phyloP scores from a whole-genome alignment of 2,797 vertebrate species.

The Thunnus albacares region DNA sequence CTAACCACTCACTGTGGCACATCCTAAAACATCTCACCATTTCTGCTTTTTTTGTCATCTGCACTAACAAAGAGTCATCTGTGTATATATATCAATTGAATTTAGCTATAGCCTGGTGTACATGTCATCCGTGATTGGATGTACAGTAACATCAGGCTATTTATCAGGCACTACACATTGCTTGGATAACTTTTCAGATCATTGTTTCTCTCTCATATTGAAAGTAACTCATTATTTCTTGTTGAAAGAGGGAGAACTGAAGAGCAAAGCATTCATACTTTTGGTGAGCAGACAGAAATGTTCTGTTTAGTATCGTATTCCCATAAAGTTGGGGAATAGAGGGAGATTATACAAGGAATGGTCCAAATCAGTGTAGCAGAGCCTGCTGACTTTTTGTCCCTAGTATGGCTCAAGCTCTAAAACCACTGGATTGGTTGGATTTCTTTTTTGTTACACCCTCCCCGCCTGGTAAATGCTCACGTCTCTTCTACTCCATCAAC shows the following conservation, averaged over 20 bases:
- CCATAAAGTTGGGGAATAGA: not conserved
- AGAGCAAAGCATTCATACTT: not conserved
- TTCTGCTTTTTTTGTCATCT: conserved; percentile 14
- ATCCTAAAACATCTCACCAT: conserved; percentile 21
- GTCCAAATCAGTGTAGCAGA: conserved; percentile 1
- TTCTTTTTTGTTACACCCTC: not conserved
- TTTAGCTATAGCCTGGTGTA: conserved; percentile 3
- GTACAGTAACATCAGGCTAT: conserved; percentile 1
- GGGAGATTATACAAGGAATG: not conserved
- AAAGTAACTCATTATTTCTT: not conserved
- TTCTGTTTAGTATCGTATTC: conserved; percentile 2
- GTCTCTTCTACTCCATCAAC: too few species aligned
- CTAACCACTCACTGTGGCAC: conserved; percentile 34
- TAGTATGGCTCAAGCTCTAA: too few species aligned
- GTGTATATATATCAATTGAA: conserved; percentile 6
- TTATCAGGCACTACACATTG: not conserved
- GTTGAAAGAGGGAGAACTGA: not conserved
- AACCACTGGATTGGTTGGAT: too few species aligned
- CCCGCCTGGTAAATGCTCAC: not conserved
- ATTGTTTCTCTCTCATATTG: conserved; percentile 11
- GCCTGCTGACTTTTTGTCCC: too few species aligned
- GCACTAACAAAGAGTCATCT: conserved; percentile 26
- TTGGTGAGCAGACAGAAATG: not conserved
- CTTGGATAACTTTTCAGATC: not conserved
- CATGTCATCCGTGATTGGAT: not conserved